A percentile compares a stretch with the other conserved stretches of the same genome.
Evolutionary conservation across 1,140 invertebrate species (phyloP).

Genomic region (Drosophila navojoa): DNA sequence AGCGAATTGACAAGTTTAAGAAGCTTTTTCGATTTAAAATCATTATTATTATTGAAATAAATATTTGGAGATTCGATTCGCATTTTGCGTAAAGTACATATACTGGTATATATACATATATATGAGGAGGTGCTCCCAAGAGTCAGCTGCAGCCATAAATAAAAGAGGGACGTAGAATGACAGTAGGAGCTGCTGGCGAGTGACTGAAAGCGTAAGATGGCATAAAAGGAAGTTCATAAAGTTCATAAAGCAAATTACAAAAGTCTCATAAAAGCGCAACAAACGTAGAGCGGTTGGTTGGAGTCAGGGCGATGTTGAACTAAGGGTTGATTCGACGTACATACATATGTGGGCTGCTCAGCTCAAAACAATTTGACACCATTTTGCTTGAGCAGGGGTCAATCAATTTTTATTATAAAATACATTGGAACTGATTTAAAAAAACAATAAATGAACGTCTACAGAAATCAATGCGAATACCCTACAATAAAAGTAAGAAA

Average conservation of each 20-base stretch:
- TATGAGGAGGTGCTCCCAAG: constrained; percentile 2
- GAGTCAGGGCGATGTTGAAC: neutral
- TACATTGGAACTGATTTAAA: constrained; percentile 80
- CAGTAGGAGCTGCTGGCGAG: constrained; percentile 6
- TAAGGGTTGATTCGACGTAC: neutral
- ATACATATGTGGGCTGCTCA: neutral
- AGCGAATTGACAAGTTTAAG: neutral
- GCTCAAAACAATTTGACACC: constrained; percentile 49
- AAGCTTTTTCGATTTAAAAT: neutral
- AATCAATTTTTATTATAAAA: constrained; percentile 80
- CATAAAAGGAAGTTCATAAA: constrained; percentile 59
- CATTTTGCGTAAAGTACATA: neutral
- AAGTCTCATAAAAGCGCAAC: constrained; percentile 65
- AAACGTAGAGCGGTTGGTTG: constrained; percentile 1
- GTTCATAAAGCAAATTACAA: constrained; percentile 78
- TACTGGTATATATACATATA: neutral
- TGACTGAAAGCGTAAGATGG: constrained; percentile 22
- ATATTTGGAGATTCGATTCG: neutral
- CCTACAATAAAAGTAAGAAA: constrained; percentile 41
- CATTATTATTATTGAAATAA: too few relatives aligned
- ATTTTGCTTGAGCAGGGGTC: constrained; percentile 35
- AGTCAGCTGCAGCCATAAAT: constrained; percentile 34
- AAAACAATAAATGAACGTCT: constrained; percentile 74
- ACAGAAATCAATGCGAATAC: constrained; percentile 65
- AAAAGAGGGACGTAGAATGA: constrained; percentile 13